Evolutionary conservation across 2,113 vertebrate genomes (phyloP).

Genomic region (Romanogobio albipinnatus): DNA sequence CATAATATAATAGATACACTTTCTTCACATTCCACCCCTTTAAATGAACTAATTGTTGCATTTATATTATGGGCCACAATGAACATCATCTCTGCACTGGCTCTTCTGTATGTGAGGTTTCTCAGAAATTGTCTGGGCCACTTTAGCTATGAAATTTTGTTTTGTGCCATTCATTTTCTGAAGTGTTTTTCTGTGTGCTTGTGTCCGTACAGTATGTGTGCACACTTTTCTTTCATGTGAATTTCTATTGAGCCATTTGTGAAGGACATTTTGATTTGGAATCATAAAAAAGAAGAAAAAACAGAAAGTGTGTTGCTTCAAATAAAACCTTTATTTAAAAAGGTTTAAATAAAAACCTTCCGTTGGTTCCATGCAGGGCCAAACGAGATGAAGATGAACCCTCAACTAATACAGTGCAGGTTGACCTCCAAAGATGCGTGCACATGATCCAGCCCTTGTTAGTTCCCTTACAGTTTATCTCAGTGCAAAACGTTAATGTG

Average conservation of each 20-base stretch:
- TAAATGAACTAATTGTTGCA: slow-evolving; percentile 32
- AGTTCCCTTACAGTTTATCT: not conserved
- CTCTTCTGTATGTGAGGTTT: not conserved
- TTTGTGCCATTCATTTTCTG: slow-evolving; percentile 33
- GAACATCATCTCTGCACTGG: not conserved
- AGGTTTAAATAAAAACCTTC: not conserved
- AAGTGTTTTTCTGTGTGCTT: not conserved
- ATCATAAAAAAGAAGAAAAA: not conserved
- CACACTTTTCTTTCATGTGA: slow-evolving; percentile 2
- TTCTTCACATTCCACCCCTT: not conserved
- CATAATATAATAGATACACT: not conserved
- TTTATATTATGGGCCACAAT: slow-evolving; percentile 10
- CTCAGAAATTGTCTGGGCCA: not conserved
- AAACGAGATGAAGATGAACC: not conserved
- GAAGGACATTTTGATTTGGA: not conserved
- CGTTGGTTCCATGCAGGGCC: not conserved
- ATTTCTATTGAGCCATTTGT: not conserved
- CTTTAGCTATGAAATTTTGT: slow-evolving; percentile 32
- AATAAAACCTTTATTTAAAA: not conserved
- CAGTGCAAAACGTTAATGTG: not conserved
- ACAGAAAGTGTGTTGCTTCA: not conserved
- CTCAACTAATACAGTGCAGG: not conserved
- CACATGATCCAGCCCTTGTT: not conserved
- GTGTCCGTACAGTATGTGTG: not conserved
- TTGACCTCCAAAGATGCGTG: not conserved